Base-by-base conservation (phyloP, 2,888 invertebrate species). In the Gonocerus acuteangulatus region DNA sequence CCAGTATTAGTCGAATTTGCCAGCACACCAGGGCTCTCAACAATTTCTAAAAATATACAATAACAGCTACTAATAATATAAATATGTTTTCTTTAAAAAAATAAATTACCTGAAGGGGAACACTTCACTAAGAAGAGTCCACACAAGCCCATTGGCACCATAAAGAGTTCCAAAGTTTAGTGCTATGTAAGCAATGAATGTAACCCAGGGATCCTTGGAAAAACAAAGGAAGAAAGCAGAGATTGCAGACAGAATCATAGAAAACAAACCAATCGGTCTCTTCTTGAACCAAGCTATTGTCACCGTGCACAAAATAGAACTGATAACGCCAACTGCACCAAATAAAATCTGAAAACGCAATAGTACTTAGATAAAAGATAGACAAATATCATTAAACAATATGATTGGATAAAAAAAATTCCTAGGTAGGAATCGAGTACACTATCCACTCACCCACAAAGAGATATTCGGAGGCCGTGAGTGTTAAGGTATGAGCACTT, bases 41-140 rank as follows among this genome's bases (percentile, higher is more conserved):
- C n/a, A n/a, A n/a, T n/a, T n/a, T n/a, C n/a, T n/a, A n/a, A n/a
- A n/a, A n/a, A n/a, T n/a, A n/a, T n/a, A n/a, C n/a, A n/a, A n/a
- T n/a, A n/a, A n/a, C n/a, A n/a, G n/a, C n/a, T n/a, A n/a, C n/a
- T n/a, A n/a, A n/a, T n/a, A n/a, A n/a, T n/a, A n/a, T n/a, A n/a
- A n/a, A n/a, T n/a, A n/a, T n/a, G n/a, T n/a, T n/a, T n/a, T n/a
- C n/a, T n/a, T n/a, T 16, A 15, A 44, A 13, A 44, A 9, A 11
- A 52, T 60, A 48, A 18, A 47, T 11, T 69, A 80, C 80, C 78
- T 78, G 67, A 79, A 79, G 0, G 80, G 80, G 66, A 80, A 81
- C 7, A 81, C 75, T 71, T 81, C 81, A 65, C 79, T 79, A n/a
- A 80, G 73, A 32, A 81, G 68, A 64, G 79, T 77, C 80, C 80